These are phyloP conservation scores for Spodoptera exigua DNA, from an alignment of 2,888 invertebrate genomes.

Conservation along the genomic window DNA sequence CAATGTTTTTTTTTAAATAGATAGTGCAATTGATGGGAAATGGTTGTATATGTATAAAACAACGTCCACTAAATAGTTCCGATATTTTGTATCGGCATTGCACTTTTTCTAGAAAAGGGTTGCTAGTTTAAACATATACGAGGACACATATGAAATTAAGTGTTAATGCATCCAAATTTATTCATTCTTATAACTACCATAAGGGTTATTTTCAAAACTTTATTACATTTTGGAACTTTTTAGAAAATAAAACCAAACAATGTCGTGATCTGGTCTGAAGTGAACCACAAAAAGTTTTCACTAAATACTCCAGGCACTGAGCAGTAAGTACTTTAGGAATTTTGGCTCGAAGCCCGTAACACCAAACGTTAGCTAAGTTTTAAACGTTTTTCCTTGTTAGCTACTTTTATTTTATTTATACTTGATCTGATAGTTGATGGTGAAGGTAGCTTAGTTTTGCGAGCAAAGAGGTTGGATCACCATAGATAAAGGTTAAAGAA, in stretches of 20 bases:
- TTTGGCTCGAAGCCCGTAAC: slow-evolving; percentile 41
- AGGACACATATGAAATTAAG: no score
- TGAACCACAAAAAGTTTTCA: background rate
- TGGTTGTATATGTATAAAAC: no score
- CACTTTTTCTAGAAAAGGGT: no score
- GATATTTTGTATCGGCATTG: no score
- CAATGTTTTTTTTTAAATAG: no score
- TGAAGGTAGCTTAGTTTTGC: background rate
- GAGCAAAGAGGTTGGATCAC: no score
- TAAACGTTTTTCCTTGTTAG: slow-evolving; percentile 47
- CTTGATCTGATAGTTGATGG: slow-evolving; percentile 10
- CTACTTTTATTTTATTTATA: slow-evolving; percentile 25
- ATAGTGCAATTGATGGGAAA: no score
- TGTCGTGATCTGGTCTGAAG: slow-evolving; percentile 5
- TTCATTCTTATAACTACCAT: no score
- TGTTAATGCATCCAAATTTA: no score
- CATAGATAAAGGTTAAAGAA: no score
- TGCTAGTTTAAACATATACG: no score
- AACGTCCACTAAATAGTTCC: no score
- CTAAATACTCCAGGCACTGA: slow-evolving; percentile 14
- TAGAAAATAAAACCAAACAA: background rate
- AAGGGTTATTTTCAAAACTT: background rate
- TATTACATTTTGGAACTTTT: background rate
- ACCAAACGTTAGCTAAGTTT: slow-evolving; percentile 33
- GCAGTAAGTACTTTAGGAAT: slow-evolving; percentile 25